phyloP scores from a whole-genome alignment of 2,888 invertebrate species.

The Meliscaeva auricollis region DNA sequence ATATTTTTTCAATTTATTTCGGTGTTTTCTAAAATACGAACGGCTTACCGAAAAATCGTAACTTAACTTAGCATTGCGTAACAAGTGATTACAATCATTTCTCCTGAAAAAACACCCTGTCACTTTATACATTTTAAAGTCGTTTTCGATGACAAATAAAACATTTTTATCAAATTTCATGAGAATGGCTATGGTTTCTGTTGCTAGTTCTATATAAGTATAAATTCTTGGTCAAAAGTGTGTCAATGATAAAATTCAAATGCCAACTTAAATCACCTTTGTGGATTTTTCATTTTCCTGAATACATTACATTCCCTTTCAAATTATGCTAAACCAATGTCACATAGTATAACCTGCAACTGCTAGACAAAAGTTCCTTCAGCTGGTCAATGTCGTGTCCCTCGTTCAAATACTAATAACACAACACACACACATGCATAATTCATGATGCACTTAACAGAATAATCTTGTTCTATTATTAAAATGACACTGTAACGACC shows the following conservation, averaged over 20 bases:
- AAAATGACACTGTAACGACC: slow-evolving; percentile 63
- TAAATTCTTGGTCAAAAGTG: slow-evolving; percentile 15
- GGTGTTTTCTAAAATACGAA: too few species aligned
- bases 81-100: too few species aligned
- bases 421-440: slow-evolving; percentile 9
- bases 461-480: slow-evolving; percentile 53
- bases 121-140: too few species aligned
- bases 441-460: slow-evolving; percentile 39
- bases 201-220: too few species aligned
- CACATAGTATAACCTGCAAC: neutral
- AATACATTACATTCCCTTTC: neutral
- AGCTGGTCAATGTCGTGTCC: slow-evolving; percentile 35
- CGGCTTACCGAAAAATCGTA: too few species aligned
- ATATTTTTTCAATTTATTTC: too few species aligned
- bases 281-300: neutral
- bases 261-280: neutral
- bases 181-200: too few species aligned
- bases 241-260: slow-evolving; percentile 6
- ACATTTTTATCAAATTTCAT: too few species aligned
- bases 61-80: too few species aligned
- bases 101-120: too few species aligned
- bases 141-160: too few species aligned
- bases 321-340: slow-evolving; percentile 15
- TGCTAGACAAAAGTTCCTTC: slow-evolving; percentile 3
- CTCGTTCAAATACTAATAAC: neutral